Evolutionary conservation across 53 echinoderm and acorn worm species (phyloP), one percentile per base, ranked within the genome.

Genomic region (Temnopleurus reevesii): DNA sequence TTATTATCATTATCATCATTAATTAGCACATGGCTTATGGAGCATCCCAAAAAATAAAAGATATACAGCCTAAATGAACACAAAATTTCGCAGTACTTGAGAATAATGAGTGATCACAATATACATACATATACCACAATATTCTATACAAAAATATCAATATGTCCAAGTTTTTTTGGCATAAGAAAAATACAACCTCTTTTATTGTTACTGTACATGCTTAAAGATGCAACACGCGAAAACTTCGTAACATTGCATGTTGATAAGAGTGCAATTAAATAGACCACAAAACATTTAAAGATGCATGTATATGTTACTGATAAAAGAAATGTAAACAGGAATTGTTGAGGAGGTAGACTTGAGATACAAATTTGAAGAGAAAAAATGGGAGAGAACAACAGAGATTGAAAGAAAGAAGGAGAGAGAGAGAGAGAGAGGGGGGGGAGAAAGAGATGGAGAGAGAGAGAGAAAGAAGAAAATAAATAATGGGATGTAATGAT

Each of bases 111-210:
- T 27, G 23, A 71, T 71, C 79, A 49, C 47, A 12, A 79, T 79
- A 79, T 79, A 76, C 76, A 76, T 76, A 79, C 49, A 79, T 9
- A 79, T 49, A 17, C 47, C 45, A 24, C 46, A 79, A 46, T 49
- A 17, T 79, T 79, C 79, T 79, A 28, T 79, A 79, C 79, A 79
- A 79, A 79, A 79, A 79, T 79, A 71, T 38, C 71, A 79, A 47
- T 79, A 27, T 79, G 79, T 79, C 79, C 79, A 79, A 46, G 49
- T 6, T 77, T 45, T 28, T 49, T 79, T 49, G 46, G 79, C 46
- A 46, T 47, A 21, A 46, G 13, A 47, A 83, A 83, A 83, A 83
- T 83, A 83, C 83, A 83, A 55, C 83, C 57, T 83, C 83, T 83
- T 9, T 45, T 77, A 21, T 25, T 79, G 18, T 4, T 15, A 49